Percentiles rank a stretch among this genome's conserved stretches.
Conservation (phyloP, 2,113 vertebrate genomes). For the Phyllopteryx taeniolatus region DNA sequence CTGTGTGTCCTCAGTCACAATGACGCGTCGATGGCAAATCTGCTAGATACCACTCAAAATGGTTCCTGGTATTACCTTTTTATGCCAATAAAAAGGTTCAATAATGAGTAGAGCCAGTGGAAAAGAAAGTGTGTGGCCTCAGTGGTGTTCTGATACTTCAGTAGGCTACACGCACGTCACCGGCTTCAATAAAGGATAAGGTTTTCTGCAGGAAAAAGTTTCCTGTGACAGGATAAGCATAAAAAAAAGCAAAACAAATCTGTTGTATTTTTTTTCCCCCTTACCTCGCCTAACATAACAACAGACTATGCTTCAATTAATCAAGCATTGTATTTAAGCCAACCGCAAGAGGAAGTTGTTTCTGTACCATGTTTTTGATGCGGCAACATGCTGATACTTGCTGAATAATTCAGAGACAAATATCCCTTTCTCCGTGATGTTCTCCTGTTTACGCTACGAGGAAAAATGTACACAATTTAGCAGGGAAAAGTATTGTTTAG, state of each 20-base stretch:
- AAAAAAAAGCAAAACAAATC: not conserved
- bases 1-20: not conserved
- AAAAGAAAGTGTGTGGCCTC: not conserved
- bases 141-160: conserved; percentile 16
- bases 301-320: not conserved
- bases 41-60: not conserved
- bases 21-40: not conserved
- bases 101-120: not conserved
- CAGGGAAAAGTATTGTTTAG: not conserved
- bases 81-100: not conserved
- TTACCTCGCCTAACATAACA: not conserved
- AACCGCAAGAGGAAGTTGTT: conserved; percentile 1
- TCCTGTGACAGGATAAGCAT: not conserved
- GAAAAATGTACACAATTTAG: conserved; percentile 1
- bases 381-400: conserved; percentile 4
- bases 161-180: conserved; percentile 10
- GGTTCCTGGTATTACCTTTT: not conserved
- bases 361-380: conserved; percentile 1
- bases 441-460: not conserved
- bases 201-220: not conserved
- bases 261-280: not conserved
- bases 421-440: not conserved
- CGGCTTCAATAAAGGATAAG: conserved; percentile 10
- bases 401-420: conserved; percentile 12
- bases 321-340: not conserved